Percentiles rank a stretch among this genome's conserved stretches.
phyloP scores from a whole-genome alignment of 1,140 invertebrate genomes.

The Monomorium pharaonis region DNA sequence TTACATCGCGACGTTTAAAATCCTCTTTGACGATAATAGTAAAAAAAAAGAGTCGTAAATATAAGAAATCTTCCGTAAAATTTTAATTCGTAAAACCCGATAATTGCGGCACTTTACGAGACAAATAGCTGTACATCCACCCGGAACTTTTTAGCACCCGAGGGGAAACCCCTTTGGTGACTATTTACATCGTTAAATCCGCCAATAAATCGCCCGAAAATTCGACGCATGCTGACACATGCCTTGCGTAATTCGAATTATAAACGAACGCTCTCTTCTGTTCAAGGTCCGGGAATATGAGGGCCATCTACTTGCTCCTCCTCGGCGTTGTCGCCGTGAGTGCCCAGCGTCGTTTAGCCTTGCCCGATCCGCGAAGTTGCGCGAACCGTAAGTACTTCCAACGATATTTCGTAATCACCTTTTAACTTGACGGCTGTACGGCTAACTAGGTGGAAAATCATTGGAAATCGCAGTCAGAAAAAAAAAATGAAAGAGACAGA shows the following conservation, averaged over 20 bases:
- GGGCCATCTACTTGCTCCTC: slow-evolving; percentile 86
- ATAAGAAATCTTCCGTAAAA: background rate
- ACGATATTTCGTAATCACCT: slow-evolving; percentile 22
- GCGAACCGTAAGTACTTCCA: slow-evolving; percentile 91
- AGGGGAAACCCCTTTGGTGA: background rate
- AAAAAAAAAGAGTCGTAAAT: too few relatives aligned
- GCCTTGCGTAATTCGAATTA: background rate
- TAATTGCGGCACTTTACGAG: background rate
- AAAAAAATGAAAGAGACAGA: background rate
- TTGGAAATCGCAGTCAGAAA: background rate
- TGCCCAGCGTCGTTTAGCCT: slow-evolving; percentile 92
- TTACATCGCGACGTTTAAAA: background rate
- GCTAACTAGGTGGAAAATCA: slow-evolving; percentile 20
- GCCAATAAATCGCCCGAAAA: background rate
- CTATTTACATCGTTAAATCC: background rate
- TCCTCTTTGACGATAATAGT: background rate
- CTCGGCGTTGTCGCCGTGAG: slow-evolving; percentile 88
- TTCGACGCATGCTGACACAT: background rate
- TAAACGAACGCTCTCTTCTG: background rate
- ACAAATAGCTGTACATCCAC: background rate
- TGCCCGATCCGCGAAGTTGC: slow-evolving; percentile 95
- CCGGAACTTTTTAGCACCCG: background rate
- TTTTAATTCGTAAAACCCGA: background rate
- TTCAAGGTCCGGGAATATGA: slow-evolving; percentile 81
- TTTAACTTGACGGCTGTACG: background rate